These are phyloP conservation scores for Staurois parvus DNA, from an alignment of 2,797 vertebrate genomes.

Conservation along the genomic window DNA sequence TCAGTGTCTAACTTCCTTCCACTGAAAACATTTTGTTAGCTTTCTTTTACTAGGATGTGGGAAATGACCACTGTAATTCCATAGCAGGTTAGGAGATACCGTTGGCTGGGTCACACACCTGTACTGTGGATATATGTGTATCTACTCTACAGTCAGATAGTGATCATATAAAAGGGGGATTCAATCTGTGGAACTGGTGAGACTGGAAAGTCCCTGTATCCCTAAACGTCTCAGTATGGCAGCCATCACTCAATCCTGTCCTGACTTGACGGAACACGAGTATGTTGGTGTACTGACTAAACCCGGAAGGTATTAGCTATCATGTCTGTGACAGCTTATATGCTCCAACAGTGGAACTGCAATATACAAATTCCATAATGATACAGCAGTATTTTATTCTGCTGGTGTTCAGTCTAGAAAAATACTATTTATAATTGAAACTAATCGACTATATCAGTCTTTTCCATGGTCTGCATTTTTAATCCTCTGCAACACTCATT, in stretches of 20 bases:
- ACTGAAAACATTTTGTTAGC: too few relatives aligned
- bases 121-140: too few relatives aligned
- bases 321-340: conserved; percentile 15
- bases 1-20: too few relatives aligned
- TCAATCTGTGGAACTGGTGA: background rate
- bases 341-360: background rate
- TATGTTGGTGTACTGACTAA: background rate
- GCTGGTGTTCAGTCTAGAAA: background rate
- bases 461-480: background rate
- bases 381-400: background rate
- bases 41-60: too few relatives aligned
- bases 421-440: background rate
- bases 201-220: conserved; percentile 45
- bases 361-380: conserved; percentile 10
- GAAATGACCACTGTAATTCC: background rate
- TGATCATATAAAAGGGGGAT: background rate
- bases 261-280: conserved; percentile 53
- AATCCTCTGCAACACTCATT: background rate
- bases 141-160: background rate
- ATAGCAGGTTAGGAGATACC: too few relatives aligned
- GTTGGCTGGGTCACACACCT: background rate
- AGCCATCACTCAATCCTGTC: conserved; percentile 43
- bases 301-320: conserved; percentile 17
- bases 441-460: background rate
- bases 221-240: conserved; percentile 2